Base-by-base conservation (phyloP, 2,888 invertebrate species). In the Hecatera dysodea region DNA sequence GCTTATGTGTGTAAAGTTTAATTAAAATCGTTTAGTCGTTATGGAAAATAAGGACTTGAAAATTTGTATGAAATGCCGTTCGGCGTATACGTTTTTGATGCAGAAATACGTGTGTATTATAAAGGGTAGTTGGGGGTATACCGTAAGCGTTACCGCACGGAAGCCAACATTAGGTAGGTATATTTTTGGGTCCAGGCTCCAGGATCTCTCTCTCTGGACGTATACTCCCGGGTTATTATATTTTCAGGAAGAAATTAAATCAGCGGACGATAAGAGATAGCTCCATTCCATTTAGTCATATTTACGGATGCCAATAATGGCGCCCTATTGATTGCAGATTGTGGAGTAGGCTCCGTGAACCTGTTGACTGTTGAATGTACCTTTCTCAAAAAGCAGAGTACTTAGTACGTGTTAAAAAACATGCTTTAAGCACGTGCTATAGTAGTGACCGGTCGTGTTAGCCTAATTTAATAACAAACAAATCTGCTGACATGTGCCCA, bases 381-480 rank as follows among this genome's bases (percentile, higher is more conserved):
- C 15, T 33, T 17, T 67, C 22, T 68, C 27, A 17, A 22, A 36
- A 7, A 24, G 15, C 27, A 19, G 12, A 44, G 27, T 22, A 17
- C n/a, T 2, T 19, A 22, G 48, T 48, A 22, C 4, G 11, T 48
- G 2, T 22, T 15, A 17, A 7, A 36, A 44, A 29, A 22, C 1
- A 46, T 29, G n/a, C 42, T 50, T 42, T n/a, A 60, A 48, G 24
- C 53, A 59, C 36, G 57, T 55, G 36, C 22, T 56, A 33, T 19
- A 5, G 5, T 17, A 53, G 52, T 39, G 36, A 2, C 36, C 24
- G 22, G 22, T 44, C 12, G 33, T 57, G 29, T 33, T 55, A 48
- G 24, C 48, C 15, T 62, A 27, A 77, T 63, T 62, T 17, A 59
- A 46, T 69, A 57, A 59, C 42, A 70, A 63, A 70, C 29, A 75